phyloP scores from a whole-genome alignment of 2,888 invertebrate genomes.

The Glyphotaelius pellucidus region DNA sequence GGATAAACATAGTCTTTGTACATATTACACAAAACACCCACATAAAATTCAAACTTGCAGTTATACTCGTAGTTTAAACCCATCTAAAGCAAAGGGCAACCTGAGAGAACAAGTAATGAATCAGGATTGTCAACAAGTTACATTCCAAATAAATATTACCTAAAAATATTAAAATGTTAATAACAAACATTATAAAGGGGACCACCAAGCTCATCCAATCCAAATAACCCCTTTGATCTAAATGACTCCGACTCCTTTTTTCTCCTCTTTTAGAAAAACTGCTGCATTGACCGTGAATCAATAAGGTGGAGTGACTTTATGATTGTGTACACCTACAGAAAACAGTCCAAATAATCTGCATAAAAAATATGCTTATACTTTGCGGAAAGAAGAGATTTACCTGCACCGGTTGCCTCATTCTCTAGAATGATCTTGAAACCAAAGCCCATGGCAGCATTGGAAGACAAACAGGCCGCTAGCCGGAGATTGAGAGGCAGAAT shows the following conservation, averaged over 20 bases:
- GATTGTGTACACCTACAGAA: not conserved
- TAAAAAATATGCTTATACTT: too few species aligned
- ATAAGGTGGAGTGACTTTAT: too few species aligned
- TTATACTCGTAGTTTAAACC: too few species aligned
- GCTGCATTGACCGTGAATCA: not conserved
- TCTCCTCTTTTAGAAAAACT: not conserved
- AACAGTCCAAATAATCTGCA: not conserved
- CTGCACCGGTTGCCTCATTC: slow-evolving; percentile 84
- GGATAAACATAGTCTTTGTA: too few species aligned
- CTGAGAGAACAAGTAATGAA: not conserved
- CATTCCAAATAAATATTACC: too few species aligned
- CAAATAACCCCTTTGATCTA: not conserved
- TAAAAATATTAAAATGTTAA: too few species aligned
- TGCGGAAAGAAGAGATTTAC: slow-evolving; percentile 69
- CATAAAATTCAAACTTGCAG: too few species aligned
- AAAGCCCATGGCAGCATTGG: slow-evolving; percentile 89
- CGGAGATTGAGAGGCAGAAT: slow-evolving; percentile 79
- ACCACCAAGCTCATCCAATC: not conserved
- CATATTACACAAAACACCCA: not conserved
- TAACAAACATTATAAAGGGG: too few species aligned
- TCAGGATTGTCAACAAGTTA: too few species aligned
- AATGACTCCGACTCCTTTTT: not conserved
- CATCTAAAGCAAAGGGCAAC: not conserved
- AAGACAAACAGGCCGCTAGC: slow-evolving; percentile 80
- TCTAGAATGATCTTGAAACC: slow-evolving; percentile 86